phyloP scores from a whole-genome alignment of 2,797 vertebrate genomes.

The Balearica regulorum region DNA sequence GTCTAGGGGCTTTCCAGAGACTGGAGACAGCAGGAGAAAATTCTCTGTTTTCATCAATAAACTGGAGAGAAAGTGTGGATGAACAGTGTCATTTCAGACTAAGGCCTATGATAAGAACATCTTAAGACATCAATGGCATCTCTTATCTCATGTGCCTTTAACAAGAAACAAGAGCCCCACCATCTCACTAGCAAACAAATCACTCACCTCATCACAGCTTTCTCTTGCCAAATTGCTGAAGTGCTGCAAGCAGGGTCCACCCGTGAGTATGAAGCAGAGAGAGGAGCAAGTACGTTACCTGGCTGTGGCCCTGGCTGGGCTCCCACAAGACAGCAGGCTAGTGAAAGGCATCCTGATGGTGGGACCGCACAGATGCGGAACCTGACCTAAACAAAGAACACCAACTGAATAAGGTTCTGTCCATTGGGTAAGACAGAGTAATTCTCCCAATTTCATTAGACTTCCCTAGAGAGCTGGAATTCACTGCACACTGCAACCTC shows the following conservation, averaged over 20 bases:
- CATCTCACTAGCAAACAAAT: neutral
- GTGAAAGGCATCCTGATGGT: neutral
- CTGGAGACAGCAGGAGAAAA: neutral
- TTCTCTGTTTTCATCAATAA: neutral
- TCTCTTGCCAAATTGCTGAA: neutral
- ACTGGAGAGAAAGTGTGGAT: neutral
- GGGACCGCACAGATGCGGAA: neutral
- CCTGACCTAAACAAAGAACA: neutral
- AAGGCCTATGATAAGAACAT: neutral
- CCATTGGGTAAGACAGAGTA: neutral
- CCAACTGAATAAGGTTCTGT: neutral
- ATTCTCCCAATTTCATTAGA: neutral
- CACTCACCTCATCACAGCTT: neutral
- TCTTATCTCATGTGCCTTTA: neutral
- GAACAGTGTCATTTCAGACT: neutral
- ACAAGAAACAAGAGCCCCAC: neutral
- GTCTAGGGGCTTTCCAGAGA: conserved; percentile 14
- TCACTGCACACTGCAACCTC: neutral
- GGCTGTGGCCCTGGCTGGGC: neutral
- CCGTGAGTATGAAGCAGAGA: neutral
- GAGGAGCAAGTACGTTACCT: neutral
- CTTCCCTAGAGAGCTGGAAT: neutral
- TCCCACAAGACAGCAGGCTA: neutral
- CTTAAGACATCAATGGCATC: neutral
- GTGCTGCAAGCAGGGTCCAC: neutral